Evolutionary conservation across 1,140 invertebrate species (phyloP), one percentile per base, ranked within the genome.

Genomic region (Aphaenogaster rudis): DNA sequence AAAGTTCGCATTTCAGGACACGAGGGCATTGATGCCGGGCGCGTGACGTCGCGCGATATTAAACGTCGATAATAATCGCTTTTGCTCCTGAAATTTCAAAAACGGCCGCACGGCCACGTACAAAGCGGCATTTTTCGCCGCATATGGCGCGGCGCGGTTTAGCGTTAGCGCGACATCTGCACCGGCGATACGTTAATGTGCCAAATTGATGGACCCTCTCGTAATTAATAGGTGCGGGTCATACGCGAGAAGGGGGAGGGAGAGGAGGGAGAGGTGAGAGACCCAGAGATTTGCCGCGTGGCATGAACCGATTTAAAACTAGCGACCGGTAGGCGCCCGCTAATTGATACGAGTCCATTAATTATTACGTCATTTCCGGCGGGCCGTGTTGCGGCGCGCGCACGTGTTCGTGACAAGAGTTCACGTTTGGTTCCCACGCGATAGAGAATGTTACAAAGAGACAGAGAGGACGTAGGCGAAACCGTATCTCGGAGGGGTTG

Each of bases 341-440:
- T 95, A 95, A 95, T 95, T 95, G 95, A 95, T 95, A 94, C 93
- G 92, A 92, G 90, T 89, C 94, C 93, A 95, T 95, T 95, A 95
- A 95, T 95, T 95, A 95, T 95, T 93, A 93, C 94, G 94, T 95
- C 95, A 95, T 95, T 95, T 94, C 90, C 93, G 92, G 88, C 90
- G 93, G 93, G 90, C 92, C 88, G 80, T 93, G 92, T 94, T 93
- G 93, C 88, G 93, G 93, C 90, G 67, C 80, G 92, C 93, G 89
- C 93, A 94, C 93, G 94, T 94, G 94, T 88, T 92, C 90, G 87
- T 95, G 94, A 94, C 95, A 95, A 94, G 92, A 93, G 92, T 88
- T 88, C 84, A 76, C 59, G 76, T 57, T 79, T 61, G 50, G 87
- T 89, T 87, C 76, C 57, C 72, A 52, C 66, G 61, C 66, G 54